Evolutionary conservation across 1,140 invertebrate genomes (phyloP).

Genomic region (Zaprionus inermis): DNA sequence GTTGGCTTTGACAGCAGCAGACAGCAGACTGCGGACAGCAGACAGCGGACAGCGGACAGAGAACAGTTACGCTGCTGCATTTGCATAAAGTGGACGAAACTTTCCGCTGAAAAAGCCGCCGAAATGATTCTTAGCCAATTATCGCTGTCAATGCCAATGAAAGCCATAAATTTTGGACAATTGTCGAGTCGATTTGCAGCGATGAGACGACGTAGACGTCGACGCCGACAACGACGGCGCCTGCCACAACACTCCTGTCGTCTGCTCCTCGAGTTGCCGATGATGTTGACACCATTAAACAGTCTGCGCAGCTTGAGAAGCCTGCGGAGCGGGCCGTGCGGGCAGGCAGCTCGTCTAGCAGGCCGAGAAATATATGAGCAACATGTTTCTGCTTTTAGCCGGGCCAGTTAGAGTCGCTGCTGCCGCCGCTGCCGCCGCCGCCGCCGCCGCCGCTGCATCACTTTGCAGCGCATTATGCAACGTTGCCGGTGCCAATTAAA

Average conservation of each 20-base stretch:
- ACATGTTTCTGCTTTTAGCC: constrained; percentile 41
- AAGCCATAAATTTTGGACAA: constrained; percentile 65
- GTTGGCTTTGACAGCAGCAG: too few relatives aligned
- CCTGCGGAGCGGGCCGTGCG: neutral
- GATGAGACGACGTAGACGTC: too few relatives aligned
- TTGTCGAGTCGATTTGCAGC: neutral
- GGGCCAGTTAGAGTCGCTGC: neutral
- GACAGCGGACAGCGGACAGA: neutral
- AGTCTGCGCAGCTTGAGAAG: neutral
- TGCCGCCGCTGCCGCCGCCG: neutral
- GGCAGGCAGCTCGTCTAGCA: neutral
- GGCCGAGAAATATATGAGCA: constrained; percentile 11
- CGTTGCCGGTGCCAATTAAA: constrained; percentile 52
- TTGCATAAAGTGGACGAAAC: constrained; percentile 2
- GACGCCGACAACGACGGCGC: constrained; percentile 13
- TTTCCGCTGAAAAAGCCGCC: neutral
- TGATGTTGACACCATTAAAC: constrained; percentile 64
- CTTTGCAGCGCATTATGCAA: constrained; percentile 48
- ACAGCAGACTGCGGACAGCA: neutral
- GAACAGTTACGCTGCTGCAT: constrained; percentile 8
- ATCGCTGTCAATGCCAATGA: constrained; percentile 70
- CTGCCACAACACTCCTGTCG: neutral
- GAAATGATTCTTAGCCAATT: constrained; percentile 50
- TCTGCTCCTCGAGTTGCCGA: constrained; percentile 33
- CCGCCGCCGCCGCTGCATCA: constrained; percentile 21